Percentiles rank a stretch among this genome's conserved stretches.
Evolutionary conservation across 2,113 vertebrate species (phyloP).

Genomic region (Cariama cristata): DNA sequence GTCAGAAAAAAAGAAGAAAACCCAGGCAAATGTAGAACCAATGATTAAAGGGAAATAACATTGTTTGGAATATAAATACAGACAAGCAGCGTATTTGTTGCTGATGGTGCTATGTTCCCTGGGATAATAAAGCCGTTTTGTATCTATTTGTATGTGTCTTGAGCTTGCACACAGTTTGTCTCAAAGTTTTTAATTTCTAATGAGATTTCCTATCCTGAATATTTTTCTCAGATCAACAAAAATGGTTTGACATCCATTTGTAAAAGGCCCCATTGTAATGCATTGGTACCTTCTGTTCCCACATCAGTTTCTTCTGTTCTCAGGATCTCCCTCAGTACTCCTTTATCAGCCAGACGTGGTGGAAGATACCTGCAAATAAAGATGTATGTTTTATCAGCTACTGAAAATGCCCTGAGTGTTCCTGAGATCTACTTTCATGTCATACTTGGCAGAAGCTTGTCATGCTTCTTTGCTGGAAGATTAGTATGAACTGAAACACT

Average conservation of each 20-base stretch:
- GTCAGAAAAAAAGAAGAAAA: background rate
- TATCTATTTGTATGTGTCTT: background rate
- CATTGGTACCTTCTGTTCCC: background rate
- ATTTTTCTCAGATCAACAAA: background rate
- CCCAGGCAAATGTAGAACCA: background rate
- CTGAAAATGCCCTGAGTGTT: background rate
- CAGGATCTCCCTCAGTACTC: background rate
- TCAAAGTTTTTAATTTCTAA: background rate
- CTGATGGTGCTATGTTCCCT: background rate
- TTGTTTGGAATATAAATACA: slow-evolving; percentile 40
- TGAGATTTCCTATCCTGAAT: background rate
- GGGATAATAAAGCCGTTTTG: slow-evolving; percentile 12
- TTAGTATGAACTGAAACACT: background rate
- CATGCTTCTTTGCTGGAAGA: background rate
- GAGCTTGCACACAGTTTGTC: background rate
- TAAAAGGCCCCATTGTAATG: background rate
- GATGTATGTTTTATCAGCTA: background rate
- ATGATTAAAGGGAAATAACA: background rate
- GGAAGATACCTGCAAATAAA: background rate
- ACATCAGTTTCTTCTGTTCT: background rate
- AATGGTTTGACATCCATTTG: background rate
- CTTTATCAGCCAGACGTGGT: background rate
- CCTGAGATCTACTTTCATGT: background rate
- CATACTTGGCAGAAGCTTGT: background rate
- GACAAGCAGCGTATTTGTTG: background rate